Percentiles rank a stretch among this genome's conserved stretches.
phyloP scores from a whole-genome alignment of 2,113 vertebrate species.

The Mustela lutreola region DNA sequence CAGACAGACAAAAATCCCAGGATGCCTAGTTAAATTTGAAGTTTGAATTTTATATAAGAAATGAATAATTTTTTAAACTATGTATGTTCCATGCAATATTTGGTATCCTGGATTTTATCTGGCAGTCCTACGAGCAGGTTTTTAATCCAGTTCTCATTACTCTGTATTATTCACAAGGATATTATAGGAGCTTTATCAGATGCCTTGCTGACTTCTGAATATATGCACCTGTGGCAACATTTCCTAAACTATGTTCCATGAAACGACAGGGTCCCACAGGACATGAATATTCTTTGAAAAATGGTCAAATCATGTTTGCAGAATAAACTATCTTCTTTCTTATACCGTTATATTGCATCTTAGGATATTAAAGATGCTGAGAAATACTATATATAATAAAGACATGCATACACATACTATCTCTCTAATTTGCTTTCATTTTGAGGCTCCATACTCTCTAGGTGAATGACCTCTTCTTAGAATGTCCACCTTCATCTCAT shows the following conservation, averaged over 20 bases:
- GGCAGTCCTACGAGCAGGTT: background rate
- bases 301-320: background rate
- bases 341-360: background rate
- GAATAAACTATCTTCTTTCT: background rate
- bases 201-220: slow-evolving; percentile 9
- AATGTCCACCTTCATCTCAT: background rate
- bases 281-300: background rate
- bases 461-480: background rate
- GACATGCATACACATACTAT: background rate
- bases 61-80: slow-evolving; percentile 20
- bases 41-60: slow-evolving; percentile 65
- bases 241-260: slow-evolving; percentile 20
- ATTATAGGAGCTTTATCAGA: slow-evolving; percentile 54
- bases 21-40: slow-evolving; percentile 53
- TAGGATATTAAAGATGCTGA: slow-evolving; percentile 9
- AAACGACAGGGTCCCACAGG: background rate
- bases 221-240: background rate
- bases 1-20: background rate
- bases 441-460: background rate
- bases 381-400: background rate
- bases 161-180: slow-evolving; percentile 48
- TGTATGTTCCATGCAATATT: background rate
- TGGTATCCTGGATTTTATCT: slow-evolving; percentile 43
- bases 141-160: slow-evolving; percentile 49
- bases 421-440: background rate